Evolutionary conservation across 1,140 invertebrate species (phyloP).

Genomic region (Eumeta japonica): DNA sequence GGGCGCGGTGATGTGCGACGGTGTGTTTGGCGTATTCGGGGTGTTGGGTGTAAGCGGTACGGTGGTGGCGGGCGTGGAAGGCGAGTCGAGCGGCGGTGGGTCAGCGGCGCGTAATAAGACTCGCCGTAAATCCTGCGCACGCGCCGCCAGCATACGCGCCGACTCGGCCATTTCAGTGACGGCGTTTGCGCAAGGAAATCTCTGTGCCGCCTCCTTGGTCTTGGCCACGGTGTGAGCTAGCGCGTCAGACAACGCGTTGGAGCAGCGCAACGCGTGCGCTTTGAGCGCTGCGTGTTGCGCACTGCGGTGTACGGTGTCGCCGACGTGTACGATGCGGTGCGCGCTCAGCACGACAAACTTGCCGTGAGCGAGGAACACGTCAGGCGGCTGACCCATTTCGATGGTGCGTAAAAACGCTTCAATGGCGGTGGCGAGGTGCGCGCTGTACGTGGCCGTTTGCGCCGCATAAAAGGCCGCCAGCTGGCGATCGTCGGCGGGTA

Average conservation of each 20-base stretch:
- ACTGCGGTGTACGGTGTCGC: conserved; percentile 86
- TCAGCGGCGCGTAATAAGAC: conserved; percentile 35
- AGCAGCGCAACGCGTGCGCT: conserved; percentile 72
- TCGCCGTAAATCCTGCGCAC: conserved; percentile 35
- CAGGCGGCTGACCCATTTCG: conserved; percentile 89
- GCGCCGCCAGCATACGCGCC: conserved; percentile 51
- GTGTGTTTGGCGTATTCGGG: conserved; percentile 29
- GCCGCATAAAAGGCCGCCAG: conserved; percentile 82
- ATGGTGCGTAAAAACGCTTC: conserved; percentile 89
- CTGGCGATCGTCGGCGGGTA: conserved; percentile 78
- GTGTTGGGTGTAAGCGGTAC: conserved; percentile 34
- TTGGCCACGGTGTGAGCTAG: conserved; percentile 81
- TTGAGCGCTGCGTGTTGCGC: conserved; percentile 70
- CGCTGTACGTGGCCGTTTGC: conserved; percentile 80
- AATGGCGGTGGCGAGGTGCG: conserved; percentile 82
- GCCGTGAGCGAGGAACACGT: conserved; percentile 88
- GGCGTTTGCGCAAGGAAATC: conserved; percentile 85
- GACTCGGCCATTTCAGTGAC: conserved; percentile 93
- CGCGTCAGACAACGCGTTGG: conserved; percentile 81
- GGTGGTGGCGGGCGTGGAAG: conserved; percentile 30
- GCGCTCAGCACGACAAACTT: conserved; percentile 93
- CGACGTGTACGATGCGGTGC: conserved; percentile 89
- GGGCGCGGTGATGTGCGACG: conserved; percentile 20
- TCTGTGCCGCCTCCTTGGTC: conserved; percentile 85
- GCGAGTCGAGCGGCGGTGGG: conserved; percentile 22